Evolutionary conservation across 2,113 vertebrate genomes (phyloP).

Genomic region (Microcebus murinus): DNA sequence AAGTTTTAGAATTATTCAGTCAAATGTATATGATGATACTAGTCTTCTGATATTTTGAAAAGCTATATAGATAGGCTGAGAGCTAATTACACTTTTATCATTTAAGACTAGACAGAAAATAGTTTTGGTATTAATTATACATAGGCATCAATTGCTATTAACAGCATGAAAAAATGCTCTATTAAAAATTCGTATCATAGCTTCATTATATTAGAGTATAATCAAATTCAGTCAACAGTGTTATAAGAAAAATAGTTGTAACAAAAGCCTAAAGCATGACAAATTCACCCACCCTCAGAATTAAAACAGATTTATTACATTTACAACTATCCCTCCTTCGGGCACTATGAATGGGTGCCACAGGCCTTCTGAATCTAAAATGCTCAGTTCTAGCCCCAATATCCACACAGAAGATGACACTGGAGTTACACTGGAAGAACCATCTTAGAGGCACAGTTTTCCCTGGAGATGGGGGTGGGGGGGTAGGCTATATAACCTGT

Average conservation of each 20-base stretch:
- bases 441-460: background rate
- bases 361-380: background rate
- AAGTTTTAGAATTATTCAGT: constrained; percentile 26
- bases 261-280: background rate
- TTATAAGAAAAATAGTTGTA: constrained; percentile 15
- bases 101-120: background rate
- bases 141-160: background rate
- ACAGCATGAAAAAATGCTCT: constrained; percentile 5
- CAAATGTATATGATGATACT: background rate
- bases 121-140: background rate
- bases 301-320: background rate
- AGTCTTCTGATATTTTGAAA: constrained; percentile 27
- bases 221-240: background rate
- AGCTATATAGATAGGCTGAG: background rate
- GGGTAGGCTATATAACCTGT: background rate
- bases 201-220: background rate
- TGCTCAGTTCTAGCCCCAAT: background rate
- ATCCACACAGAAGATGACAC: background rate
- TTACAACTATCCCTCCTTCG: background rate
- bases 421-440: background rate
- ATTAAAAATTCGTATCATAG: constrained; percentile 25
- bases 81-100: constrained; percentile 7
- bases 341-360: background rate
- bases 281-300: background rate
- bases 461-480: background rate